phyloP scores from a whole-genome alignment of 1,140 invertebrate species.

The Oryzaephilus surinamensis region DNA sequence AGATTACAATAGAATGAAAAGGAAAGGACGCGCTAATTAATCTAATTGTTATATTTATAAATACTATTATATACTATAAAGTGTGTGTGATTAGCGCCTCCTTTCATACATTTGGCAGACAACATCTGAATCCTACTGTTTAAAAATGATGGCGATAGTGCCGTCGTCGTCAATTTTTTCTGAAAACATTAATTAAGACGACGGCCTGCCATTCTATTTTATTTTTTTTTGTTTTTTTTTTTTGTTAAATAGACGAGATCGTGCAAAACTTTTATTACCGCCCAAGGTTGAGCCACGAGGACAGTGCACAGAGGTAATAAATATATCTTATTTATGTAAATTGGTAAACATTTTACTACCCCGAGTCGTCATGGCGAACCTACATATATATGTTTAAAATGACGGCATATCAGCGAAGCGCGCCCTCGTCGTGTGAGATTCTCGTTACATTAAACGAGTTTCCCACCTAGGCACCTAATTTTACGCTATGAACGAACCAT shows the following conservation, averaged over 20 bases:
- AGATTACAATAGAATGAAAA: constrained; percentile 29
- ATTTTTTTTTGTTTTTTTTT: no score
- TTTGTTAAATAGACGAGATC: constrained; percentile 9
- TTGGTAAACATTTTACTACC: constrained; percentile 1
- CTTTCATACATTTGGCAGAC: constrained; percentile 31
- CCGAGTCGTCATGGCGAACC: constrained; percentile 16
- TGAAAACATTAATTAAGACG: no score
- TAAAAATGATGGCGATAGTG: no score
- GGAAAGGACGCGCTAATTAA: constrained; percentile 27
- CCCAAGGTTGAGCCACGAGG: constrained; percentile 6
- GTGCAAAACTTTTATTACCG: constrained; percentile 6
- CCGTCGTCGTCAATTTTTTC: no score
- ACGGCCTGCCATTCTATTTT: constrained; percentile 6
- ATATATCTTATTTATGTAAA: no score
- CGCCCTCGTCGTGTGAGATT: constrained; percentile 18
- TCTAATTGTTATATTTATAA: constrained; percentile 9
- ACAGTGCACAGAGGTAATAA: constrained; percentile 18
- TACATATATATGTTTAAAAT: no score
- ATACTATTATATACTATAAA: constrained; percentile 13
- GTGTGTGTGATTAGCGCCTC: constrained; percentile 20
- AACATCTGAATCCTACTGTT: constrained; percentile 26
- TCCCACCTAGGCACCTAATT: constrained; percentile 34
- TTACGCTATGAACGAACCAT: constrained; percentile 26
- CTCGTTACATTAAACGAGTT: constrained; percentile 4
- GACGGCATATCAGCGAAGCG: constrained; percentile 14